Conservation (phyloP, 2,888 invertebrate species). For the Sesia bembeciformis region DNA sequence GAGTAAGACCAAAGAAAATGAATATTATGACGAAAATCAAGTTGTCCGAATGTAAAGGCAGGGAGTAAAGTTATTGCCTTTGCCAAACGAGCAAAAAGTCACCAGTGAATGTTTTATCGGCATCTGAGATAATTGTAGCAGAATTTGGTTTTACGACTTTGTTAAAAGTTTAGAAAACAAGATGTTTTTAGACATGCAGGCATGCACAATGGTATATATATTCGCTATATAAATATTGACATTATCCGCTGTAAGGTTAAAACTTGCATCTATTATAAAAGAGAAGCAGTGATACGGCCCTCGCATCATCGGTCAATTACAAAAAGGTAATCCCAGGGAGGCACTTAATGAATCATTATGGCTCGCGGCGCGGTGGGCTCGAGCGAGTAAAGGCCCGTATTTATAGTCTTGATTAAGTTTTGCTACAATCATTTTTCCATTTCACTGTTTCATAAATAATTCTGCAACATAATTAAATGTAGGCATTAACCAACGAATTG, state of each 20-base stretch:
- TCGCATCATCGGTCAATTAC: slow-evolving; percentile 73
- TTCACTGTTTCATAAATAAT: background rate
- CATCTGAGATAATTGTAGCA: too few species aligned
- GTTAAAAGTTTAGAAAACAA: too few species aligned
- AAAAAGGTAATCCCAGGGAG: slow-evolving; percentile 71
- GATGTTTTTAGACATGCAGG: too few species aligned
- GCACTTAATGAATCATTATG: slow-evolving; percentile 74
- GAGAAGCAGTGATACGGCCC: slow-evolving; percentile 63
- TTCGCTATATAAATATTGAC: background rate
- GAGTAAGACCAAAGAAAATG: too few species aligned
- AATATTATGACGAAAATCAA: too few species aligned
- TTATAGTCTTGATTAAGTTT: slow-evolving; percentile 37
- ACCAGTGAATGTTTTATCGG: too few species aligned
- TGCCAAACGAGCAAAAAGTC: too few species aligned
- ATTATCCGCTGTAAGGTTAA: slow-evolving; percentile 9
- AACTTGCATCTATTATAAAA: slow-evolving; percentile 31
- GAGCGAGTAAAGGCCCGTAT: slow-evolving; percentile 43
- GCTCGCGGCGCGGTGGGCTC: slow-evolving; percentile 40
- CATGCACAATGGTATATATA: background rate
- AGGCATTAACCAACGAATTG: too few species aligned
- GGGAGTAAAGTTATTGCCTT: too few species aligned
- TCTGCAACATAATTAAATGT: background rate
- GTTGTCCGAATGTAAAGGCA: too few species aligned
- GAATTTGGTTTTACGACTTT: too few species aligned
- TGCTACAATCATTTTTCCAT: slow-evolving; percentile 34